Evolutionary conservation across 2,113 vertebrate species (phyloP).

Genomic region (Lophochroa leadbeateri): DNA sequence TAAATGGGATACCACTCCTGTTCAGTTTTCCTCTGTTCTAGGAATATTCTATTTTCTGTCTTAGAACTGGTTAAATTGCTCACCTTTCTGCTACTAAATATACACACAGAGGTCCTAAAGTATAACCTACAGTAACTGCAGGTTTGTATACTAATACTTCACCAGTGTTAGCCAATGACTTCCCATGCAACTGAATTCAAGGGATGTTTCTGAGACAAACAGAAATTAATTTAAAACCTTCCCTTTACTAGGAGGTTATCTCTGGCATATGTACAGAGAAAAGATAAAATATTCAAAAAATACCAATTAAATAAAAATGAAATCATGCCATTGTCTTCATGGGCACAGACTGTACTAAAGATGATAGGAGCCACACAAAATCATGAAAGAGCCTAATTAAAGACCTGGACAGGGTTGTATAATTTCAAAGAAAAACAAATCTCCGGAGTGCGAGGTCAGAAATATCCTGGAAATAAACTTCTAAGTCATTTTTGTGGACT

Average conservation of each 20-base stretch:
- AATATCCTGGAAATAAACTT: neutral
- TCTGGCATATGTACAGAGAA: neutral
- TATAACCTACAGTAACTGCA: neutral
- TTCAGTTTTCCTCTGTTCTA: neutral
- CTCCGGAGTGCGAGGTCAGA: neutral
- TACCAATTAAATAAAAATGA: neutral
- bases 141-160: neutral
- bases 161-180: neutral
- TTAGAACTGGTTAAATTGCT: neutral
- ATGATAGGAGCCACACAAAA: neutral
- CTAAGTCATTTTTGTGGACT: neutral
- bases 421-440: neutral
- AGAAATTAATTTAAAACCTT: neutral
- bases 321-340: neutral
- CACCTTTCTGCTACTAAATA: neutral
- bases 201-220: neutral
- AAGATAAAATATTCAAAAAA: neutral
- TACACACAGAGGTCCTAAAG: neutral
- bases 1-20: neutral
- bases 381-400: neutral
- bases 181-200: neutral
- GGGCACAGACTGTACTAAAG: neutral
- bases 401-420: fast-evolving
- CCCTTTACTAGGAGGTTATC: neutral
- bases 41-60: neutral